Evolutionary conservation across 2,888 invertebrate genomes (phyloP), one percentile per base, ranked within the genome.

Genomic region (Nymphalis c-album): DNA sequence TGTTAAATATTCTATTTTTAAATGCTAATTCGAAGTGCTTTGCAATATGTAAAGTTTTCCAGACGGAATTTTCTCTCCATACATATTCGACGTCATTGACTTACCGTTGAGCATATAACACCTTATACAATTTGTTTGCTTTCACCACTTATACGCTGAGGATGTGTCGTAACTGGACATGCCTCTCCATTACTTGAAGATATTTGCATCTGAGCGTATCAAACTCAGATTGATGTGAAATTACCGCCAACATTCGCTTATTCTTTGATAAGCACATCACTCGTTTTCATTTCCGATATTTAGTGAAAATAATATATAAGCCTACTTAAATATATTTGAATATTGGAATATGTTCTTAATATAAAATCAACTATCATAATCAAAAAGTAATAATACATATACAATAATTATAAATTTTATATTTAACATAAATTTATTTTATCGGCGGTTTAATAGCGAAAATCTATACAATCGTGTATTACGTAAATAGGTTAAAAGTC

Each of bases 121-220:
- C 76, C 78, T 83, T 84, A 77, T 82, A 84, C 80, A 80, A 87
- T 87, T 85, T 86, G 79, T 86, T 84, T 83, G 85, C 90, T 90
- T 91, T 91, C 90, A 86, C 91, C 80, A 66, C 63, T 72, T 69
- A 72, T 73, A 64, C 70, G 74, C 73, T 53, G 80, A 82, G 81
- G 84, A 85, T 84, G 81, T 83, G 75, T 81, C 78, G 82, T 80
- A 84, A 85, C 46, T 60, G 20, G 45, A 46, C 40, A 57, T 63
- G 7, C 53, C 53, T 46, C 22, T 55, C 16, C 64, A 59, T 55
- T 55, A 57, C 55, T 51, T 22, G 57, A 60, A 55, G 22, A 66
- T 60, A 60, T 68, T 64, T 60, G 55, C 18, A 60, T 60, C 45
- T 61, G 10, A 62, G 35, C 18, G 57, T 40, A 40, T 57, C 57